Percentiles rank a stretch among this genome's conserved stretches.
These are phyloP conservation scores for Glareola pratincola DNA, from an alignment of 2,113 vertebrate genomes.

Conservation along the genomic window DNA sequence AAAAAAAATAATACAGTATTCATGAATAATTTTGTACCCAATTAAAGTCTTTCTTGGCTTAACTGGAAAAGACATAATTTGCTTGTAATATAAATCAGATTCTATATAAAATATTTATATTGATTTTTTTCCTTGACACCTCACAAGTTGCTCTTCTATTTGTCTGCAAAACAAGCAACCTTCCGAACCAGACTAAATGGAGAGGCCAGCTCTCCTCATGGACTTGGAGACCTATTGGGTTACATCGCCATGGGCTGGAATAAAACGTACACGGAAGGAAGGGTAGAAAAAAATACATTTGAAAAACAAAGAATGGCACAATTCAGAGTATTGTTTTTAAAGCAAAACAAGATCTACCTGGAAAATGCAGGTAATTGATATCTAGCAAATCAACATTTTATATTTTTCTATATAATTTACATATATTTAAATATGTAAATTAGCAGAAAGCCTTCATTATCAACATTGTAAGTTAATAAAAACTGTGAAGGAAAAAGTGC, in stretches of 20 bases:
- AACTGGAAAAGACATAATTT: background rate
- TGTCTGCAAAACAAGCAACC: background rate
- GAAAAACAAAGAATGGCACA: background rate
- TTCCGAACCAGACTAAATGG: background rate
- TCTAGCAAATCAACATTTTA: background rate
- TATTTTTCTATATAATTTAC: too few relatives aligned
- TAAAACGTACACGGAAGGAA: background rate
- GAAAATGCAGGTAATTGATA: background rate
- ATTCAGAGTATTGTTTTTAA: background rate
- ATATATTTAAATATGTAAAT: background rate
- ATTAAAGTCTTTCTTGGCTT: background rate
- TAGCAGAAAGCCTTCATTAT: background rate
- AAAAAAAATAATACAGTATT: background rate
- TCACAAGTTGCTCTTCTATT: background rate
- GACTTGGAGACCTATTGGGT: background rate
- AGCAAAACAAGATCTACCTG: background rate
- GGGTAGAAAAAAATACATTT: background rate
- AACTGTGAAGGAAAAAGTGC: background rate
- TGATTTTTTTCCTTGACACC: background rate
- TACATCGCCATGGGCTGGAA: background rate
- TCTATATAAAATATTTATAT: background rate
- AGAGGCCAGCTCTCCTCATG: background rate
- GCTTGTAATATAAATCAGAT: background rate
- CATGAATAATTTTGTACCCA: background rate
- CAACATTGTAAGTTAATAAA: background rate